These are phyloP conservation scores for Chaetodon trifasciatus DNA, from an alignment of 2,797 vertebrate species.

Conservation along the genomic window DNA sequence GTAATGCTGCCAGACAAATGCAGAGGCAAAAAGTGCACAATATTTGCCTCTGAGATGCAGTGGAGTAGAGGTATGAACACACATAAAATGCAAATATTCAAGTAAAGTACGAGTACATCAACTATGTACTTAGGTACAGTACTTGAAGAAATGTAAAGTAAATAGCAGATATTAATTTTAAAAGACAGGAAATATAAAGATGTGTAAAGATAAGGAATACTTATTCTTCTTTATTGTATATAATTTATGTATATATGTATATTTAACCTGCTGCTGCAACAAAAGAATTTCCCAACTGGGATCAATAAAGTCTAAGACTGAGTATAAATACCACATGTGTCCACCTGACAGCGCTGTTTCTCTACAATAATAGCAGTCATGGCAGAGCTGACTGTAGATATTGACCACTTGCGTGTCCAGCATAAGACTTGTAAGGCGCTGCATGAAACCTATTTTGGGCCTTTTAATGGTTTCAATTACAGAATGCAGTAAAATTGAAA, in stretches of 20 bases:
- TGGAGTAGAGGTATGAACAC: not conserved
- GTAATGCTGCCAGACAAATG: not conserved
- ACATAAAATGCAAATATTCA: not conserved
- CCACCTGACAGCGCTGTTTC: slow-evolving; percentile 42
- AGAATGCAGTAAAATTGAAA: not conserved
- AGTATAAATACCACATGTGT: not conserved
- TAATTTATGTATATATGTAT: no score
- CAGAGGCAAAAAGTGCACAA: no score
- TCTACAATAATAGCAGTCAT: not conserved
- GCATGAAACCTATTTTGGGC: not conserved
- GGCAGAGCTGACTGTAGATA: no score
- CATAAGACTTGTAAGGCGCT: not conserved
- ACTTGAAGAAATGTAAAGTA: not conserved
- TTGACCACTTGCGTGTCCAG: not conserved
- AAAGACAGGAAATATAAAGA: not conserved
- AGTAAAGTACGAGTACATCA: not conserved
- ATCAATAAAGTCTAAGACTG: no score
- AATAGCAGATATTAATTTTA: not conserved
- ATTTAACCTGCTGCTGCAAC: no score
- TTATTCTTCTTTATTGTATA: no score
- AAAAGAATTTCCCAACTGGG: no score
- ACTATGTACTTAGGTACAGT: not conserved
- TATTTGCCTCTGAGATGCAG: no score
- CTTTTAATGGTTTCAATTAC: slow-evolving; percentile 8
- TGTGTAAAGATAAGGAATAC: no score